These are phyloP conservation scores for Helicoverpa armigera DNA, from an alignment of 1,140 invertebrate genomes.

Conservation along the genomic window DNA sequence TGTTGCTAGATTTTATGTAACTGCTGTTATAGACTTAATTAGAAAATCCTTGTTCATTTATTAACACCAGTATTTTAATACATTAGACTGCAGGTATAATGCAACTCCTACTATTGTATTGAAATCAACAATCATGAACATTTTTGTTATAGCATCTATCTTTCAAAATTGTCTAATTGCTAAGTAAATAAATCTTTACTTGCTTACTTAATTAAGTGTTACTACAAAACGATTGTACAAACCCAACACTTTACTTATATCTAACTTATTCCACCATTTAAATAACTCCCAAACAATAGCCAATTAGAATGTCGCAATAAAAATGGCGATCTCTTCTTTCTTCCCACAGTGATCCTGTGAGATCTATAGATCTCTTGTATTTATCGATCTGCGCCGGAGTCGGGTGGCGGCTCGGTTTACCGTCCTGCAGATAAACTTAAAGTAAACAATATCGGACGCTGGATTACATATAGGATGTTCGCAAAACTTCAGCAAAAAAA, in stretches of 20 bases:
- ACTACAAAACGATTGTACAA: too few relatives aligned
- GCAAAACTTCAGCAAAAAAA: neutral
- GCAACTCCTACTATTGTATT: too few relatives aligned
- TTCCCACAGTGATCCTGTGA: conserved; percentile 50
- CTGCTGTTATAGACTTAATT: too few relatives aligned
- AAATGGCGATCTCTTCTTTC: conserved; percentile 28
- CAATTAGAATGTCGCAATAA: conserved; percentile 31
- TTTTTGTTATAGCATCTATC: too few relatives aligned
- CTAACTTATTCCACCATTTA: neutral
- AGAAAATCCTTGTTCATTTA: too few relatives aligned
- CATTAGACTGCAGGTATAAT: too few relatives aligned
- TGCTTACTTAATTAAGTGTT: neutral
- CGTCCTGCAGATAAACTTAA: conserved; percentile 46
- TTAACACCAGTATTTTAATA: too few relatives aligned
- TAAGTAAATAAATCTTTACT: too few relatives aligned
- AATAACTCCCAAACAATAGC: neutral
- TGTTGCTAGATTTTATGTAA: too few relatives aligned
- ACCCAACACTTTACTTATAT: too few relatives aligned
- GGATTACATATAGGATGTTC: conserved; percentile 21
- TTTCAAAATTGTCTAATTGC: too few relatives aligned
- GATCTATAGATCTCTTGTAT: conserved; percentile 49
- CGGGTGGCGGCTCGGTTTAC: conserved; percentile 42
- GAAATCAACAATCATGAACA: too few relatives aligned
- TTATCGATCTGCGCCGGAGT: conserved; percentile 47
- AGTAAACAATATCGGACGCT: conserved; percentile 46